Evolutionary conservation across 2,797 vertebrate genomes (phyloP), one percentile per base, ranked within the genome.

Genomic region (Galago senegalensis): DNA sequence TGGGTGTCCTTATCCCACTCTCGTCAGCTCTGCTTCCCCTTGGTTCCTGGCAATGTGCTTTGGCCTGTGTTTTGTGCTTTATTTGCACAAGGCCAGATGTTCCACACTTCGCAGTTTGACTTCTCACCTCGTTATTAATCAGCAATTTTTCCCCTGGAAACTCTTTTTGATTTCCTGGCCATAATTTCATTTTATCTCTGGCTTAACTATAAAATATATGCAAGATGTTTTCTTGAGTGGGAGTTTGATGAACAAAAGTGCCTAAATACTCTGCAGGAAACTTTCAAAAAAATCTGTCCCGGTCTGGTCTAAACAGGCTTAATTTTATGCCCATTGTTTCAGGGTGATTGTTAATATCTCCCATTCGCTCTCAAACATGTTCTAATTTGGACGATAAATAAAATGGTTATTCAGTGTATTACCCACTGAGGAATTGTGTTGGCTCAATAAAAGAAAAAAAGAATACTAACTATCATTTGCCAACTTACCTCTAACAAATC

Each of bases 81-180:
- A 69, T 95, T 87, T 93, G 61, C 25, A 61, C 77, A 85, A 79
- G 84, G 63, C 79, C 84, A 85, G 40, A 79, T 91, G 49, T 31
- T n/a, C 25, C 18, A 3, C 46, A 73, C 18, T 69, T 83, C 60
- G 34, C 40, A 46, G n/a, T 37, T 27, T 53, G 79, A 91, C 73
- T 93, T 93, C 53, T 96, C 1, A 0, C 49, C 49, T 82, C 2
- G 0, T 92, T 87, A 73, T 34, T 93, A 91, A 53, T 8, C 37
- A 67, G 49, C 40, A 31, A 1, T 49, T 87, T 93, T 76, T 10
- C 69, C 34, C 37, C 46, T 53, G 61, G 60, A 88, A 80, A 27
- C 7, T 80, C 34, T 56, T 80, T 91, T 91, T 91, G 84, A 67
- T 75, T 46, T 91, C 65, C 87, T 95, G 87, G 91, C 37, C 65